Evolutionary conservation across 2,113 vertebrate genomes (phyloP).

Genomic region (Electrona antarctica): DNA sequence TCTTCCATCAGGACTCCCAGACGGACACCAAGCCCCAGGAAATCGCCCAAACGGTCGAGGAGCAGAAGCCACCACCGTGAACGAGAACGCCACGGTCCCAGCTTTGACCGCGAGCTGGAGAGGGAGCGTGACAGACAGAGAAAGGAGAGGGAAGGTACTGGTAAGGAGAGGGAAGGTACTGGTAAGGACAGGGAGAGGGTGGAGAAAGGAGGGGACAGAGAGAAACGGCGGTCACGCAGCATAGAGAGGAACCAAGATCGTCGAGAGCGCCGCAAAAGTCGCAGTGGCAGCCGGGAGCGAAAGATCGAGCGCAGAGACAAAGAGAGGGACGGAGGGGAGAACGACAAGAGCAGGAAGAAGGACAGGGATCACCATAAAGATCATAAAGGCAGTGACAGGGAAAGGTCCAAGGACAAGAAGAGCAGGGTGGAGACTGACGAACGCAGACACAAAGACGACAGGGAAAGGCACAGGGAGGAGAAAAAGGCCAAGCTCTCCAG

Average conservation of each 20-base stretch:
- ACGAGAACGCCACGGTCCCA: slow-evolving; percentile 87
- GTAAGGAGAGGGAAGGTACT: slow-evolving; percentile 13
- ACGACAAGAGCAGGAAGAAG: slow-evolving; percentile 86
- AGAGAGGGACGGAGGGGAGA: slow-evolving; percentile 89
- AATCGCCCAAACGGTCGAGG: slow-evolving; percentile 92
- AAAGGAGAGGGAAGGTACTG: slow-evolving; percentile 85
- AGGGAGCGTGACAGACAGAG: slow-evolving; percentile 93
- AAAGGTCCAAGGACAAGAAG: slow-evolving; percentile 86
- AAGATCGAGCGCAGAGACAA: slow-evolving; percentile 84
- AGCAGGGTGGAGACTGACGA: slow-evolving; percentile 87
- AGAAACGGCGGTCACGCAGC: slow-evolving; percentile 69
- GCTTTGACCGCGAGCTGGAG: slow-evolving; percentile 94
- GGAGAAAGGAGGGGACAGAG: slow-evolving; percentile 52
- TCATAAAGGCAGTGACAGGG: slow-evolving; percentile 80
- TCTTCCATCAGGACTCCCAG: slow-evolving; percentile 85
- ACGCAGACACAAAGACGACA: slow-evolving; percentile 86
- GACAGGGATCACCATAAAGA: slow-evolving; percentile 93
- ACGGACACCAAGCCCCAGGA: slow-evolving; percentile 87
- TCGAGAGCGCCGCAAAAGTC: slow-evolving; percentile 61
- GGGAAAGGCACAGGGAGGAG: slow-evolving; percentile 88
- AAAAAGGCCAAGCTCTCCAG: slow-evolving; percentile 74
- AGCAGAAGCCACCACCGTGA: slow-evolving; percentile 94
- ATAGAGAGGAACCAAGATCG: slow-evolving; percentile 63
- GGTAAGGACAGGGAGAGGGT: slow-evolving; percentile 39
- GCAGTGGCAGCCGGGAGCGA: slow-evolving; percentile 68